These are phyloP conservation scores for Drosophila limbata DNA, from an alignment of 2,888 invertebrate genomes.

Conservation along the genomic window DNA sequence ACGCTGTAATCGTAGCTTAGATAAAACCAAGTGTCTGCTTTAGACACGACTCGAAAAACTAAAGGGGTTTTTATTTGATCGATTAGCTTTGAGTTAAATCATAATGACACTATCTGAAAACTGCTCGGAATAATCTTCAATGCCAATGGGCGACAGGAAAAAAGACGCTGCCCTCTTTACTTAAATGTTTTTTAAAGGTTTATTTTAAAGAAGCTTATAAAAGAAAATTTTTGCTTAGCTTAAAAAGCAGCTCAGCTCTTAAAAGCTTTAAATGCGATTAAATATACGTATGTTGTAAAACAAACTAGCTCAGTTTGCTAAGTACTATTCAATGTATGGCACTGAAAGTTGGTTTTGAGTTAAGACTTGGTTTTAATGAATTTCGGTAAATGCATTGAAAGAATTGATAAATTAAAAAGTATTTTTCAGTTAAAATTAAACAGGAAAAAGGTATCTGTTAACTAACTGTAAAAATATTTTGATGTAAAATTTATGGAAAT, in stretches of 20 bases:
- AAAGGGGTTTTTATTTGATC: conserved; percentile 28
- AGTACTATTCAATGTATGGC: no score
- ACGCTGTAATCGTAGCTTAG: conserved; percentile 35
- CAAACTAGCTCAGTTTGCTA: no score
- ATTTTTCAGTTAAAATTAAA: no score
- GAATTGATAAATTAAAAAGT: no score
- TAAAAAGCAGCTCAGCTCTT: not conserved
- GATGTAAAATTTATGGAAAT: no score
- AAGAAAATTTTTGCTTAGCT: not conserved
- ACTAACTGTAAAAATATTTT: no score
- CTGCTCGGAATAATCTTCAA: not conserved
- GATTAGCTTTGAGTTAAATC: conserved; percentile 28
- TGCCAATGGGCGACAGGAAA: not conserved
- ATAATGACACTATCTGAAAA: conserved; percentile 1
- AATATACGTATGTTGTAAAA: no score
- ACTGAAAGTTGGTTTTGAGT: no score
- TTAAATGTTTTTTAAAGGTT: not conserved
- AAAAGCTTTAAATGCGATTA: no score
- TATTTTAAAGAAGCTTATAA: not conserved
- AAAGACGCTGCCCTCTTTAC: not conserved
- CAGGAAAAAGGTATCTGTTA: no score
- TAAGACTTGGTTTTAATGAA: no score
- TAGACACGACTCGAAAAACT: conserved; percentile 2
- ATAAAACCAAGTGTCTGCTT: conserved; percentile 28
- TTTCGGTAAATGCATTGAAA: no score